phyloP scores from a whole-genome alignment of 2,888 invertebrate genomes.

The Brachyptera putata region DNA sequence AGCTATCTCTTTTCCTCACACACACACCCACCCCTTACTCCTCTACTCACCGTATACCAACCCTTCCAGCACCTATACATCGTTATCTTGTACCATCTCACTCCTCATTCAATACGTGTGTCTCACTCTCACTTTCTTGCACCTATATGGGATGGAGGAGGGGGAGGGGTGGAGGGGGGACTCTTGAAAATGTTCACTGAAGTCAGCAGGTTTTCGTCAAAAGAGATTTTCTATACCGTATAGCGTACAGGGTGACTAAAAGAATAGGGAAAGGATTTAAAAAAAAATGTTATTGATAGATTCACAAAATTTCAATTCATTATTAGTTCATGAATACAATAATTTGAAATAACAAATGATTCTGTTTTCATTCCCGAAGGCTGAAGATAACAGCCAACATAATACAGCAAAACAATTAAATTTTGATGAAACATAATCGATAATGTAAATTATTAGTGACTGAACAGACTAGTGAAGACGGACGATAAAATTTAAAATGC shows the following conservation, averaged over 20 bases:
- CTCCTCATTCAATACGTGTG: not conserved
- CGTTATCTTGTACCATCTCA: not conserved
- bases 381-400: too few relatives aligned
- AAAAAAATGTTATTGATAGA: not conserved
- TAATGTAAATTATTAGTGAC: too few relatives aligned
- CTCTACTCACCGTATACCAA: not conserved
- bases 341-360: too few relatives aligned
- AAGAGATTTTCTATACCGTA: not conserved
- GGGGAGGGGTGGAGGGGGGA: too few relatives aligned
- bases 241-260: not conserved
- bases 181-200: not conserved
- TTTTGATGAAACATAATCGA: too few relatives aligned
- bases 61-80: not conserved
- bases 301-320: not conserved
- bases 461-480: too few relatives aligned
- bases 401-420: too few relatives aligned
- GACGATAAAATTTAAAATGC: too few relatives aligned
- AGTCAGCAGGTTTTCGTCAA: constrained; percentile 3
- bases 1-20: not conserved
- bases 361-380: too few relatives aligned
- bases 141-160: too few relatives aligned
- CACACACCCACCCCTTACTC: not conserved
- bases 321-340: too few relatives aligned
- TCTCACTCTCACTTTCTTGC: not conserved
- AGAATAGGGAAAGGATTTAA: not conserved